phyloP scores from a whole-genome alignment of 2,888 invertebrate genomes.

The Eremobia ochroleuca region DNA sequence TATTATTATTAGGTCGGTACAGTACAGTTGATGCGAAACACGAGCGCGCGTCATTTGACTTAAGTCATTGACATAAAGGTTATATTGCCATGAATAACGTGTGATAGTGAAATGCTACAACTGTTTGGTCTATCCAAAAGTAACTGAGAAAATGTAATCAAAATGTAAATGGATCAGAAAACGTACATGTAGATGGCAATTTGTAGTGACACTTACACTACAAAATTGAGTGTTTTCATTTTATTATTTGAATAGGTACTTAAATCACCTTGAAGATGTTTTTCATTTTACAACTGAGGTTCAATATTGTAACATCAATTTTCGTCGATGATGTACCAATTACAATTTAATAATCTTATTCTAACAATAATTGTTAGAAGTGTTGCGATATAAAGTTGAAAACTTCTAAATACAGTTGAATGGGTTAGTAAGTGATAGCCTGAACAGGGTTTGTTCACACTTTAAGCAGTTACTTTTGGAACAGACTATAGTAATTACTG shows the following conservation, averaged over 20 bases:
- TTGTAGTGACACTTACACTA: not conserved
- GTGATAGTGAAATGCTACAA: conserved; percentile 11
- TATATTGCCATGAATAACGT: not conserved
- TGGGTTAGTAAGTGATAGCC: not conserved
- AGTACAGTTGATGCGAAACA: conserved; percentile 2
- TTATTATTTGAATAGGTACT: not conserved
- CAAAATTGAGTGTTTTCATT: not conserved
- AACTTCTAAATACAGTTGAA: not conserved
- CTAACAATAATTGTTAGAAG: not conserved
- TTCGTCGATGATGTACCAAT: no score
- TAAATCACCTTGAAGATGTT: not conserved
- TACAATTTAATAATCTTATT: no score
- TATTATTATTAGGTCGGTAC: conserved; percentile 2
- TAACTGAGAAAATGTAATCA: not conserved
- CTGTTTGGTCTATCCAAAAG: not conserved
- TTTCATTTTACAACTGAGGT: not conserved
- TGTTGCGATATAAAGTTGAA: not conserved
- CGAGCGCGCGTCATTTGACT: not conserved
- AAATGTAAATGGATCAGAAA: not conserved
- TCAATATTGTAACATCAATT: not conserved
- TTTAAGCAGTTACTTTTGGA: not conserved
- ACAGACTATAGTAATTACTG: conserved; percentile 2
- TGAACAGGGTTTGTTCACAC: not conserved
- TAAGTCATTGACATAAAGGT: not conserved
- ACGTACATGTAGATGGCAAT: not conserved